Evolutionary conservation across 2,888 invertebrate species (phyloP).

Genomic region (Caradrina kadenii): DNA sequence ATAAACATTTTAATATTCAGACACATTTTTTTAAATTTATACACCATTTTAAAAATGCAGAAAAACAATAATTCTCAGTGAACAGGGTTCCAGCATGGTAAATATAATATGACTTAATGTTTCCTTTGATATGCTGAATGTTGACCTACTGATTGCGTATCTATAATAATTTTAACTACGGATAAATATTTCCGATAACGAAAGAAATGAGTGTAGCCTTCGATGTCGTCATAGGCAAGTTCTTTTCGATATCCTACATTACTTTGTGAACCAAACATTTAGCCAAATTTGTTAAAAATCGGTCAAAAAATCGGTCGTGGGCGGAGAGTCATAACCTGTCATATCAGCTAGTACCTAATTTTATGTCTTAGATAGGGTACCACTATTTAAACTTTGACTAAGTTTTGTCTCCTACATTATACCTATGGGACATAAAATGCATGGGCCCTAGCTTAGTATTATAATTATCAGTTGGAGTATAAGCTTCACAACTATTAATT

Average conservation of each 20-base stretch:
- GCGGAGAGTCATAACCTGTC: too few relatives aligned
- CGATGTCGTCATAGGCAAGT: conserved; percentile 3
- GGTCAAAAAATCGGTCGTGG: too few relatives aligned
- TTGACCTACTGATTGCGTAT: conserved; percentile 48
- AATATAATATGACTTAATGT: conserved; percentile 4
- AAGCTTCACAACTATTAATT: neutral
- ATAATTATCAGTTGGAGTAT: neutral
- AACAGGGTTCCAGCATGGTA: too few relatives aligned
- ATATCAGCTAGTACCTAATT: conserved; percentile 5
- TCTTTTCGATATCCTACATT: conserved; percentile 6
- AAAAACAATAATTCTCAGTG: too few relatives aligned
- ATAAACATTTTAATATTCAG: neutral
- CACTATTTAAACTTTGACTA: conserved; percentile 3
- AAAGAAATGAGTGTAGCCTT: conserved; percentile 39
- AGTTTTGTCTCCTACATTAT: neutral
- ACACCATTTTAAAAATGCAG: too few relatives aligned
- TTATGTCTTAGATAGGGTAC: neutral
- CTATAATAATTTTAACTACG: conserved; percentile 29
- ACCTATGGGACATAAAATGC: neutral
- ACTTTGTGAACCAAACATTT: neutral
- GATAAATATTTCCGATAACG: conserved; percentile 42
- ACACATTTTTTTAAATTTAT: conserved; percentile 1
- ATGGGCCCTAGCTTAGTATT: neutral
- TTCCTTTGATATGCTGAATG: conserved; percentile 36
- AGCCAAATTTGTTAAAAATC: too few relatives aligned